phyloP scores from a whole-genome alignment of 2,113 vertebrate genomes.

The Prionailurus viverrinus region DNA sequence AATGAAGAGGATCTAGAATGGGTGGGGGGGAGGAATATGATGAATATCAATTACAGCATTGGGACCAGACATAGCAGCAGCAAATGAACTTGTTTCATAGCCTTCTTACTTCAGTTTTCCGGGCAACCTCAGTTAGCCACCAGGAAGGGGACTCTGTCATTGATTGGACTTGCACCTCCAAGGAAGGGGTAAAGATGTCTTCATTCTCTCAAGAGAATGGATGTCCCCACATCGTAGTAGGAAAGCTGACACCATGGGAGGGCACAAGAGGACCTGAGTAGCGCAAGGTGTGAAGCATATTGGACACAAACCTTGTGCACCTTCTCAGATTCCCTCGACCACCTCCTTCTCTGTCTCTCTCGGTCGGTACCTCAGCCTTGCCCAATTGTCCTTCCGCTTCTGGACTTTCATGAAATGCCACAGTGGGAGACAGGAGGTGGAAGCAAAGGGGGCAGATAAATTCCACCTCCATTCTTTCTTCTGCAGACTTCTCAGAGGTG shows the following conservation, averaged over 20 bases:
- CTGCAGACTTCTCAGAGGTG: neutral
- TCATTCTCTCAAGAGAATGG: neutral
- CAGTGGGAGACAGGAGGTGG: neutral
- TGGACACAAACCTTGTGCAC: neutral
- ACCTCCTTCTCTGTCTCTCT: neutral
- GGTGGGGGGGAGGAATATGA: neutral
- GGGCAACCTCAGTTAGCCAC: neutral
- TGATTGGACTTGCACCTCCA: neutral
- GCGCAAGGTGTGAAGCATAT: neutral
- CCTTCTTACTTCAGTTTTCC: neutral
- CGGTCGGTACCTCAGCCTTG: neutral
- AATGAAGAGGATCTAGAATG: neutral
- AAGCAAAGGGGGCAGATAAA: neutral
- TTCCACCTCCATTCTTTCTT: neutral
- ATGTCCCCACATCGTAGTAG: neutral
- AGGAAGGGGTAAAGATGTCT: neutral
- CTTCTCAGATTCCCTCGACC: neutral
- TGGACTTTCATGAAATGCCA: neutral
- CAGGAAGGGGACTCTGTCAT: neutral
- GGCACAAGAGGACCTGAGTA: neutral
- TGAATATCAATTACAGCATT: accelerated
- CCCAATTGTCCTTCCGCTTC: neutral
- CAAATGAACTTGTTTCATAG: neutral
- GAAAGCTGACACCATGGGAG: neutral
- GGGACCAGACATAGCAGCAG: neutral